phyloP scores from a whole-genome alignment of 1,140 invertebrate genomes.

The Drosophila pruinosa region DNA sequence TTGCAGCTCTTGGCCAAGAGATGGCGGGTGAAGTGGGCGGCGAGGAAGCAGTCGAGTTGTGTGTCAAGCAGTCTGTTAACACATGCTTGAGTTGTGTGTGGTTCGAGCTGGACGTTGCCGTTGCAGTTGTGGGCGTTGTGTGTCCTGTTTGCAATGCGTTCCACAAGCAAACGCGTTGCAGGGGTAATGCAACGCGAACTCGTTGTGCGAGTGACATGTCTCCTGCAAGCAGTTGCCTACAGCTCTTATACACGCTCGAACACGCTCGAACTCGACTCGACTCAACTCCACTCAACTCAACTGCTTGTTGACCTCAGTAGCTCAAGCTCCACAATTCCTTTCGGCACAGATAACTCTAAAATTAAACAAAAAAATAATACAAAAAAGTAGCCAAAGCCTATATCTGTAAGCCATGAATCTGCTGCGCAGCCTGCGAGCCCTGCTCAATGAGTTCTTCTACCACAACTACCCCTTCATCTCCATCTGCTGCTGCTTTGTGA shows the following conservation, averaged over 20 bases:
- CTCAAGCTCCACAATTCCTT: slow-evolving; percentile 20
- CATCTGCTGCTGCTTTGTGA: slow-evolving; percentile 44
- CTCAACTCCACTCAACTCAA: too few relatives aligned
- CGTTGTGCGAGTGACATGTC: background rate
- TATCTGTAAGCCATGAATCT: too few relatives aligned
- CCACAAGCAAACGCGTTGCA: background rate
- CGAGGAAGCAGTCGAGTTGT: background rate
- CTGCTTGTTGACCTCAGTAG: too few relatives aligned
- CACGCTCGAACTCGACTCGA: background rate
- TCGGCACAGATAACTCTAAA: slow-evolving; percentile 31
- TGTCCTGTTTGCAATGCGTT: background rate
- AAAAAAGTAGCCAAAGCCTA: slow-evolving; percentile 11
- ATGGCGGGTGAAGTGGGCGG: background rate
- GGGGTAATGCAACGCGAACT: background rate
- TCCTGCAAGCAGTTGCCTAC: background rate
- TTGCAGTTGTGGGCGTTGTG: slow-evolving; percentile 47
- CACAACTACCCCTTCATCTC: slow-evolving; percentile 61
- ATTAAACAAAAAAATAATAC: slow-evolving; percentile 10
- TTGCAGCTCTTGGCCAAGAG: background rate
- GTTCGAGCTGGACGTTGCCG: background rate
- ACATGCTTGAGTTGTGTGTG: background rate
- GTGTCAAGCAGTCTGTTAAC: background rate
- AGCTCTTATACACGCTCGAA: slow-evolving; percentile 9
- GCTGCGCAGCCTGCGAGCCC: slow-evolving; percentile 41
- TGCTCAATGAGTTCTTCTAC: slow-evolving; percentile 53